phyloP scores from a whole-genome alignment of 2,797 vertebrate species.

The Pseudocheirus occidentalis region DNA sequence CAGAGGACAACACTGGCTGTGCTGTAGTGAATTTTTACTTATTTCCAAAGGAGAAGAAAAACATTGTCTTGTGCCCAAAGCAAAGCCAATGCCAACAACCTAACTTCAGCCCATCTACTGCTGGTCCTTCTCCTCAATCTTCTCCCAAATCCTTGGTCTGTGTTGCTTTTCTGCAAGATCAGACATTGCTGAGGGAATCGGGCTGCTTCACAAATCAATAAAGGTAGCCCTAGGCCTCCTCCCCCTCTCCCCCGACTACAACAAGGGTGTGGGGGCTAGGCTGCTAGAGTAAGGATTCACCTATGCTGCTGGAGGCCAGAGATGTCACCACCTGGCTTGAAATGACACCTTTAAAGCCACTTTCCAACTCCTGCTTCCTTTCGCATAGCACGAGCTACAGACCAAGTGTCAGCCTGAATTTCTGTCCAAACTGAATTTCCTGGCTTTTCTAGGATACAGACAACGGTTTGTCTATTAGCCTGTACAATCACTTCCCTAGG shows the following conservation, averaged over 20 bases:
- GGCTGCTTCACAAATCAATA: background rate
- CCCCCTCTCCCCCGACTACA: background rate
- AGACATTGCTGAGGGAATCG: conserved; percentile 8
- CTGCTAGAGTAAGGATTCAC: background rate
- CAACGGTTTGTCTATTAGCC: conserved; percentile 6
- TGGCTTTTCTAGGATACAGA: conserved; percentile 39
- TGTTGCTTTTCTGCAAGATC: background rate
- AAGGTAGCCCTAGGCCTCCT: background rate
- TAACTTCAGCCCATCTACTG: background rate
- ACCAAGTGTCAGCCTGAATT: conserved; percentile 28
- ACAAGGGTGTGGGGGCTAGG: background rate
- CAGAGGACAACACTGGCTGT: background rate
- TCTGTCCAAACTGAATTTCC: conserved; percentile 42
- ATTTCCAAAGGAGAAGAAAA: conserved; percentile 15
- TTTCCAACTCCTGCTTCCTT: conserved; percentile 26
- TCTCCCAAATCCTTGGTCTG: background rate
- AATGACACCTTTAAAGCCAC: conserved; percentile 47
- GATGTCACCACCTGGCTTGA: conserved; percentile 22
- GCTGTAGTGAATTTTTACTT: conserved; percentile 20
- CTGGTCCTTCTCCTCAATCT: background rate
- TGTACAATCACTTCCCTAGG: conserved; percentile 23
- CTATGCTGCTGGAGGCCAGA: conserved; percentile 25
- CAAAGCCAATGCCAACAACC: background rate
- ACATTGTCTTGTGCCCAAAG: conserved; percentile 8
- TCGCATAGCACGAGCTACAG: conserved; percentile 21